phyloP scores from a whole-genome alignment of 2,888 invertebrate species.

The Deroplatys truncata region DNA sequence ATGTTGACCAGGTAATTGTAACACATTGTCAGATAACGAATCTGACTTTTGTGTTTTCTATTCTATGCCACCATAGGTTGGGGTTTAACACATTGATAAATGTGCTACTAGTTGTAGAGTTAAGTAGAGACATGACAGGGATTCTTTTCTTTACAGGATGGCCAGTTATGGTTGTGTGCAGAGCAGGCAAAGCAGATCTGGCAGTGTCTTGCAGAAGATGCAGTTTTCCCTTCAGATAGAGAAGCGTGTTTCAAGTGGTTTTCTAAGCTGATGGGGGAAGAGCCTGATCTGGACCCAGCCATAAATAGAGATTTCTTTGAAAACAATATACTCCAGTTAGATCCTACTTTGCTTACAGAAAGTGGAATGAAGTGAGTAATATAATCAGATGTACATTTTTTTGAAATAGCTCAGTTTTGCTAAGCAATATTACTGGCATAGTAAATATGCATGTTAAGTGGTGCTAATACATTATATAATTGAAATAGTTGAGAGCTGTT shows the following conservation, averaged over 20 bases:
- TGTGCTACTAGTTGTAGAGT: no score
- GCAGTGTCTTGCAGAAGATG: constrained; percentile 91
- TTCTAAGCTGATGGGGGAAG: constrained; percentile 93
- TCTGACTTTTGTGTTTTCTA: no score
- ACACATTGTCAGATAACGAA: no score
- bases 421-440: no score
- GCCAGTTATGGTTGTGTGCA: constrained; percentile 93
- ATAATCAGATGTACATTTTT: not conserved
- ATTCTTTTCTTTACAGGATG: constrained; percentile 60
- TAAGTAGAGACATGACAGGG: not conserved
- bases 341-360: constrained; percentile 87
- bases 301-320: constrained; percentile 95
- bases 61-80: no score
- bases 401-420: no score
- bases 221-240: constrained; percentile 86
- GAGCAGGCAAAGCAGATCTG: constrained; percentile 97
- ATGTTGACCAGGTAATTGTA: no score
- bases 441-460: no score
- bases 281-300: constrained; percentile 93
- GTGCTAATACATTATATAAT: no score
- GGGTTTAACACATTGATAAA: no score
- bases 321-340: constrained; percentile 85
- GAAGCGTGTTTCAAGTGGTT: constrained; percentile 99
- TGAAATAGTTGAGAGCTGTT: no score
- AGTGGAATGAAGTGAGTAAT: constrained; percentile 81